Percentiles rank a stretch among this genome's conserved stretches.
These are phyloP conservation scores for Prietella phreatophila DNA, from an alignment of 2,113 vertebrate species.

Conservation along the genomic window DNA sequence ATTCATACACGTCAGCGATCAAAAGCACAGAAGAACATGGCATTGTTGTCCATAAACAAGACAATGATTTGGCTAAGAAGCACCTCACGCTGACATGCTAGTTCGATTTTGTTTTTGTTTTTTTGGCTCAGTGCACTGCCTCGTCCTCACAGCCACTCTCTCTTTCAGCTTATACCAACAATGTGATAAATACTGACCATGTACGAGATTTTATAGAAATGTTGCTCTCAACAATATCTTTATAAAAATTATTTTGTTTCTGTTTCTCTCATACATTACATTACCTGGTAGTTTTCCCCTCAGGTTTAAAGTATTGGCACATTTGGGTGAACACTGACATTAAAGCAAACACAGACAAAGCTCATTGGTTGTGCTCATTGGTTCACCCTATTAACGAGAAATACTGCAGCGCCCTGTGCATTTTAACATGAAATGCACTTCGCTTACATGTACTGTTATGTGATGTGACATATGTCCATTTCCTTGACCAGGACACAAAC, in stretches of 20 bases:
- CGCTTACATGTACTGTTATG: not conserved
- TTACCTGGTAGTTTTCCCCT: not conserved
- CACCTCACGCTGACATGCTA: not conserved
- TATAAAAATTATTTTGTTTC: not conserved
- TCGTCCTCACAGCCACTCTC: not conserved
- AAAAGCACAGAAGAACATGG: not conserved
- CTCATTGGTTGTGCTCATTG: not conserved
- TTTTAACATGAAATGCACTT: not conserved
- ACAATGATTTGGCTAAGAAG: no score
- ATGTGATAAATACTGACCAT: not conserved
- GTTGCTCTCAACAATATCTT: not conserved
- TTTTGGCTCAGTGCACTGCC: not conserved
- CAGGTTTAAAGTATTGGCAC: not conserved
- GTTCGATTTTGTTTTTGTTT: not conserved
- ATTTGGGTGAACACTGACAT: not conserved
- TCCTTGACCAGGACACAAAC: not conserved
- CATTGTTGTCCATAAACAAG: not conserved
- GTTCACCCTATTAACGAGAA: not conserved
- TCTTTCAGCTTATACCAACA: not conserved
- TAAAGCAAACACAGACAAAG: not conserved
- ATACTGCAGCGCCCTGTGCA: not conserved
- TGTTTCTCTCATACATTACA: not conserved
- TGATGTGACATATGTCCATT: not conserved
- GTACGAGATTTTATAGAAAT: no score
- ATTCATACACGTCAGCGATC: not conserved